Conservation (phyloP, 2,888 invertebrate genomes). For the Sacculina carcini region DNA sequence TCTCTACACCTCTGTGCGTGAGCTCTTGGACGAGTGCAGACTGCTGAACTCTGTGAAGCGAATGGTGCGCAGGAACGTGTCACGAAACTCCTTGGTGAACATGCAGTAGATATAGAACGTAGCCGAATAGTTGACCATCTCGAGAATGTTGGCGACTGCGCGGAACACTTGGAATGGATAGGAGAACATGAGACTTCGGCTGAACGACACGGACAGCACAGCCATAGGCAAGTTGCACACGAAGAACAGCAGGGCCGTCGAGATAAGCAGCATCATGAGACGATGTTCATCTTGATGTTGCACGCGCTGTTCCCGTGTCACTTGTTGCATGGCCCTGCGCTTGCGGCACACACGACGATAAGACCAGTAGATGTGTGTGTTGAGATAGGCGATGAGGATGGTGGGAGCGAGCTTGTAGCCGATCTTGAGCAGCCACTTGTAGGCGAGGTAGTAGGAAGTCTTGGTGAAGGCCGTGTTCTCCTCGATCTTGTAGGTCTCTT, state of each 20-base stretch:
- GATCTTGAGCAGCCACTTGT: constrained; percentile 34
- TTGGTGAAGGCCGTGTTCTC: constrained; percentile 27
- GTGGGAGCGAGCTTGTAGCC: constrained; percentile 41
- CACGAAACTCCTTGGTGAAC: constrained; percentile 47
- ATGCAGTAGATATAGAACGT: constrained; percentile 53
- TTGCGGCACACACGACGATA: constrained; percentile 36
- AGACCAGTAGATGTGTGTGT: constrained; percentile 36
- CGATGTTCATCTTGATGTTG: constrained; percentile 40
- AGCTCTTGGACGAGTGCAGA: constrained; percentile 8
- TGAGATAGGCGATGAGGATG: constrained; percentile 33
- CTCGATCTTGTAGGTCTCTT: constrained; percentile 28
- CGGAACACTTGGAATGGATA: constrained; percentile 36
- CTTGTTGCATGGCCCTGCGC: constrained; percentile 29
- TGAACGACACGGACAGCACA: constrained; percentile 37
- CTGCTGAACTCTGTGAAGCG: constrained; percentile 17
- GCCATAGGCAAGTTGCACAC: constrained; percentile 44
- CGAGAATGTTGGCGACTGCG: constrained; percentile 41
- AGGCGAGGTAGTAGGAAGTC: constrained; percentile 28
- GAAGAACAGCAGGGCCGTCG: constrained; percentile 34
- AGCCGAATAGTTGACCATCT: constrained; percentile 45
- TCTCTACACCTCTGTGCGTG: not conserved
- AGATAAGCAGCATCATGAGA: constrained; percentile 34
- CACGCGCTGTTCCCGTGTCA: constrained; percentile 32
- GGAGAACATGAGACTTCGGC: constrained; percentile 30
- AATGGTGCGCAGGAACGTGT: constrained; percentile 35